Conservation (phyloP, 2,797 vertebrate genomes). For the Coluber constrictor region DNA sequence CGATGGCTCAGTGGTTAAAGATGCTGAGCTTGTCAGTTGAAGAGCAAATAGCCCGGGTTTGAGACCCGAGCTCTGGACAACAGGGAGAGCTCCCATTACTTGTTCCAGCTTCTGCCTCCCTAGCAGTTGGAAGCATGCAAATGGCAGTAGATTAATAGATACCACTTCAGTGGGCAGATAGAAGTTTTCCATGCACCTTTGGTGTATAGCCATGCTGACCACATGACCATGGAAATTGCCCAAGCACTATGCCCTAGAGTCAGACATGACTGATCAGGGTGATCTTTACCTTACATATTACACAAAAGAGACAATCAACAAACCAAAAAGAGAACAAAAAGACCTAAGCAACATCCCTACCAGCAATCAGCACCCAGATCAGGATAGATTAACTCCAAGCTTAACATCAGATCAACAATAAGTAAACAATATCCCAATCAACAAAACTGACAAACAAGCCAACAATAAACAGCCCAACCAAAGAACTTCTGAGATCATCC, state of each 20-base stretch:
- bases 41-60: neutral
- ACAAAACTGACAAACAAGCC: too few relatives aligned
- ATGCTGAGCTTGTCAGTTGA: neutral
- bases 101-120: neutral
- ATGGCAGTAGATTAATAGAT: neutral
- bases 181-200: neutral
- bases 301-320: neutral
- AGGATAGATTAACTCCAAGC: too few relatives aligned
- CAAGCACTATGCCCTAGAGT: neutral
- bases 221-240: neutral
- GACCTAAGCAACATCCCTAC: too few relatives aligned
- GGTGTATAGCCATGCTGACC: neutral
- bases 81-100: neutral
- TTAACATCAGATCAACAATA: too few relatives aligned
- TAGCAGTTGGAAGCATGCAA: neutral
- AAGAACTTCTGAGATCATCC: too few relatives aligned
- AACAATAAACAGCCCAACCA: too few relatives aligned
- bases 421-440: too few relatives aligned
- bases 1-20: neutral
- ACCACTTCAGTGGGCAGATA: neutral
- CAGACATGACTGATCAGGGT: neutral
- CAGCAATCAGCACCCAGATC: too few relatives aligned
- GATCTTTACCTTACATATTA: neutral
- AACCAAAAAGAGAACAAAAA: neutral
- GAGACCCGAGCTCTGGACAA: neutral